phyloP scores from a whole-genome alignment of 2,113 vertebrate genomes.

The Eidolon helvum region DNA sequence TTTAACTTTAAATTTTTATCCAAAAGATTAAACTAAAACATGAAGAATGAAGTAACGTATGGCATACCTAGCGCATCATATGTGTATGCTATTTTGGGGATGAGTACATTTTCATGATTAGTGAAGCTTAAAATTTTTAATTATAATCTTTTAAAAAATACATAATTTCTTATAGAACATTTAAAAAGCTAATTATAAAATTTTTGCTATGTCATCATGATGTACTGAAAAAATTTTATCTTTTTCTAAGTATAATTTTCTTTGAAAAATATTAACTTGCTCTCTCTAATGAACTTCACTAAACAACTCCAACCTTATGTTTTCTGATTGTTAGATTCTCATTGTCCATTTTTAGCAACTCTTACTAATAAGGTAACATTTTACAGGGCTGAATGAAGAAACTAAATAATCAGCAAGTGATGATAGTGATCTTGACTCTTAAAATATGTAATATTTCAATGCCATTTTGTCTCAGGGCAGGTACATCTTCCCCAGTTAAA shows the following conservation, averaged over 20 bases:
- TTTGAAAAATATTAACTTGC: neutral
- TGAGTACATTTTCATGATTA: neutral
- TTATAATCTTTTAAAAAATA: neutral
- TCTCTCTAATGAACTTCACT: neutral
- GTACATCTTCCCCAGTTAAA: neutral
- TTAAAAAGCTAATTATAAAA: neutral
- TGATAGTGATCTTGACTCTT: neutral
- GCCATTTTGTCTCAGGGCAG: neutral
- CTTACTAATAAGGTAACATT: neutral
- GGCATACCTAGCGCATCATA: neutral
- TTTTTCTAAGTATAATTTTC: neutral
- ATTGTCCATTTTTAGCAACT: neutral
- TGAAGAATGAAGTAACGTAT: neutral
- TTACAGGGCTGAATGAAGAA: neutral
- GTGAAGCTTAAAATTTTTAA: neutral
- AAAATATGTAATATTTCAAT: neutral
- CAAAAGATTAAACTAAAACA: neutral
- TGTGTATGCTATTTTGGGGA: neutral
- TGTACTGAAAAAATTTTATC: neutral
- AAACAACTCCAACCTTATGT: neutral
- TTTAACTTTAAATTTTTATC: neutral
- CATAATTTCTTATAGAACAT: neutral
- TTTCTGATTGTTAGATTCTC: neutral
- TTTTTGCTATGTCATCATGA: neutral
- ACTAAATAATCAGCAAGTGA: neutral